Conservation (phyloP, 1,140 invertebrate genomes). For the Proctacanthus coquilletti region DNA sequence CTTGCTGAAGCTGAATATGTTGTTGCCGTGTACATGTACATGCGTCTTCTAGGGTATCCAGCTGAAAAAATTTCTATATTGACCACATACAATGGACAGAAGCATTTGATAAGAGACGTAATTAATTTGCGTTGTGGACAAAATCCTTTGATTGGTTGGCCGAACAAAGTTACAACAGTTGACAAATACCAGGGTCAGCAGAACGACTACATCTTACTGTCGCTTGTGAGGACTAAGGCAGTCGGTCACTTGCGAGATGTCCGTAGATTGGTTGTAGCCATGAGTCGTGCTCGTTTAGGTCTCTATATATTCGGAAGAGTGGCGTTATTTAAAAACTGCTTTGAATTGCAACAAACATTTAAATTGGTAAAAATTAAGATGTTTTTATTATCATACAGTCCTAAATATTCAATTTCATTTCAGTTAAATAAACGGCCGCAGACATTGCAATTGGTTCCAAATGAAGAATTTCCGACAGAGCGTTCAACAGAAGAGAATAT, state of each 20-base stretch:
- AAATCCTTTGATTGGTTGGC: constrained; percentile 92
- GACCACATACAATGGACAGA: constrained; percentile 99
- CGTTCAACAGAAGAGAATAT: constrained; percentile 33
- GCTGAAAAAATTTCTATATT: constrained; percentile 95
- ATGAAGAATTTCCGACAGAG: constrained; percentile 61
- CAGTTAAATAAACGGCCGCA: constrained; percentile 49
- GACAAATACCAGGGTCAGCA: constrained; percentile 99
- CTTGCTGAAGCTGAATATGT: constrained; percentile 97
- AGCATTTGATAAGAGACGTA: constrained; percentile 92
- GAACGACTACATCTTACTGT: constrained; percentile 95
- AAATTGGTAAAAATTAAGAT: constrained; percentile 49
- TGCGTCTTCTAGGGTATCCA: constrained; percentile 93
- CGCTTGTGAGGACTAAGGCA: constrained; percentile 85
- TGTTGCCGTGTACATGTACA: constrained; percentile 97
- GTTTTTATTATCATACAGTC: background rate
- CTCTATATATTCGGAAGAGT: constrained; percentile 92
- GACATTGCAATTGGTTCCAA: constrained; percentile 57
- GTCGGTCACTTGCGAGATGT: constrained; percentile 96
- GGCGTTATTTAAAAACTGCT: constrained; percentile 88
- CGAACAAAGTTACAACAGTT: constrained; percentile 90
- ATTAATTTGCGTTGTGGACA: constrained; percentile 85
- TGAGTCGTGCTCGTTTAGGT: constrained; percentile 94
- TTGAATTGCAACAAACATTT: constrained; percentile 90
- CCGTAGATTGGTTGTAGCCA: constrained; percentile 89
- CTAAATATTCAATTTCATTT: constrained; percentile 4